phyloP scores from a whole-genome alignment of 1,140 invertebrate species.

The Muscidifurax raptorellus region DNA sequence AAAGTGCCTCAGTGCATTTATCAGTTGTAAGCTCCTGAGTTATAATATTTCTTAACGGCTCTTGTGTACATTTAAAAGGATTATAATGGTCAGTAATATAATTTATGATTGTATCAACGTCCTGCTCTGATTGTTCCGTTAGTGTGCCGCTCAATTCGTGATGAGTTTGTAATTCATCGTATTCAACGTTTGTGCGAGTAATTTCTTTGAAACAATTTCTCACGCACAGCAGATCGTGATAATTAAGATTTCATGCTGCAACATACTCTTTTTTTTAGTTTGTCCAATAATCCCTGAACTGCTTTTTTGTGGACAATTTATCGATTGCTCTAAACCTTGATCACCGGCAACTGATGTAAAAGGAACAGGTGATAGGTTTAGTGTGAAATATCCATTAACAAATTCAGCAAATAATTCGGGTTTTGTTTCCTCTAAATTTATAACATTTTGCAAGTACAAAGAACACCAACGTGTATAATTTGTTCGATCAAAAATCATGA shows the following conservation, averaged over 20 bases:
- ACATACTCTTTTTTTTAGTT: conserved; percentile 13
- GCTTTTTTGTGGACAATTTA: neutral
- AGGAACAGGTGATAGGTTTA: neutral
- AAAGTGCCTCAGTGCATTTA: neutral
- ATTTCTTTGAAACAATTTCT: neutral
- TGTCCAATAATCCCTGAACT: neutral
- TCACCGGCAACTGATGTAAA: neutral
- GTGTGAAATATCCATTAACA: neutral
- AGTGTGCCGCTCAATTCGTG: too few relatives aligned
- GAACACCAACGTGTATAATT: neutral
- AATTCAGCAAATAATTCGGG: neutral
- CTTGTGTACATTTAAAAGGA: neutral
- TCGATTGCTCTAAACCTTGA: neutral
- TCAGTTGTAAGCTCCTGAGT: neutral
- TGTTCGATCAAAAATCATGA: neutral
- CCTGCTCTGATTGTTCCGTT: neutral
- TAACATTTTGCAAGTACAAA: neutral
- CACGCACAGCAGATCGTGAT: neutral
- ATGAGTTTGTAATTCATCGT: neutral
- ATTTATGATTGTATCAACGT: neutral
- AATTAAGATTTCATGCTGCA: neutral
- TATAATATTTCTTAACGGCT: neutral
- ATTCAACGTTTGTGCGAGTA: neutral
- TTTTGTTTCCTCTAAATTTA: neutral
- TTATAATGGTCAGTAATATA: neutral